These are phyloP conservation scores for Sebastes paucispinis DNA, from an alignment of 2,797 vertebrate species.

Conservation along the genomic window DNA sequence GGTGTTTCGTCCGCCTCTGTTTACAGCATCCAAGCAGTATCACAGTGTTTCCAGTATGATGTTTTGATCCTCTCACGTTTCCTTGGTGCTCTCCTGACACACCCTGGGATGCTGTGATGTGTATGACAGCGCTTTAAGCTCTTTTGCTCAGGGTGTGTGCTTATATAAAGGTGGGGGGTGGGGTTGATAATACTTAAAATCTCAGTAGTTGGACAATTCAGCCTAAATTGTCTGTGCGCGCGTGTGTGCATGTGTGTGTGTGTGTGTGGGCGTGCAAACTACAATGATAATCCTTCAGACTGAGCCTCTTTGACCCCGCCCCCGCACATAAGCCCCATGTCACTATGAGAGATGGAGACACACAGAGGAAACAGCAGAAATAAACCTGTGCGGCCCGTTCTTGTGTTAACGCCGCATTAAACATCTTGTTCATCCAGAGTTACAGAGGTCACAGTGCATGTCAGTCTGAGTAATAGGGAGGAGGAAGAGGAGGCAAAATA, in stretches of 20 bases:
- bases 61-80: slow-evolving; percentile 39
- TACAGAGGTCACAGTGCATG: not conserved
- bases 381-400: slow-evolving; percentile 14
- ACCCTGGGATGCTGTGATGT: slow-evolving; percentile 34
- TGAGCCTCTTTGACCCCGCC: slow-evolving; percentile 76
- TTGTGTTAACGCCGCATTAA: not conserved
- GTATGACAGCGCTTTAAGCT: slow-evolving; percentile 61
- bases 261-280: slow-evolving; percentile 35
- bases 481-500: not conserved
- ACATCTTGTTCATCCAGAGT: slow-evolving; percentile 10
- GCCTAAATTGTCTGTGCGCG: slow-evolving; percentile 62
- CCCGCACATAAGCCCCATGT: slow-evolving; percentile 65
- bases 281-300: slow-evolving; percentile 78
- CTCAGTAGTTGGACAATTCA: slow-evolving; percentile 58
- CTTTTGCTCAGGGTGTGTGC: slow-evolving; percentile 36
- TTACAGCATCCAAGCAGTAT: not conserved
- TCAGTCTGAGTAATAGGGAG: not conserved
- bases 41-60: not conserved
- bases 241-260: not conserved
- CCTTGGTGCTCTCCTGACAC: slow-evolving; percentile 16
- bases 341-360: slow-evolving; percentile 40
- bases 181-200: slow-evolving; percentile 65
- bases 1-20: not conserved
- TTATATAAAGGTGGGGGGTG: slow-evolving; percentile 57
- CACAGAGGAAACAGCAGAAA: slow-evolving; percentile 39